phyloP scores from a whole-genome alignment of 2,113 vertebrate genomes.

The Phalacrocorax carbo region DNA sequence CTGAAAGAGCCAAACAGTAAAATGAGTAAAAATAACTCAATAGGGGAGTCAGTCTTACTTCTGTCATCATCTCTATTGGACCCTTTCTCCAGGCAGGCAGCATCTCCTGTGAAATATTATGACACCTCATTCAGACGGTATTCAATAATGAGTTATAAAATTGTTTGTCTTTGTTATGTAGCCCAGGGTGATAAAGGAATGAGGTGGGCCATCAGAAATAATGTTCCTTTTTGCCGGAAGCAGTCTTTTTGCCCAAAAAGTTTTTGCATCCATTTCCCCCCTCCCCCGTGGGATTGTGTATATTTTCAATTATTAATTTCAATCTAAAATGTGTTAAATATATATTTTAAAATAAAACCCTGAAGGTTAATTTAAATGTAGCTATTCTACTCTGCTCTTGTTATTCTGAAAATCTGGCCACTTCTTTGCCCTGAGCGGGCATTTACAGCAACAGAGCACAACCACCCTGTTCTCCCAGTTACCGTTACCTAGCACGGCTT shows the following conservation, averaged over 20 bases:
- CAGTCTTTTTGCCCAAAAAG: not conserved
- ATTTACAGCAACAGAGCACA: not conserved
- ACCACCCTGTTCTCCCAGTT: not conserved
- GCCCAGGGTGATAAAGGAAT: not conserved
- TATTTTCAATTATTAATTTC: not conserved
- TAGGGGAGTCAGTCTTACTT: not conserved
- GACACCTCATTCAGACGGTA: not conserved
- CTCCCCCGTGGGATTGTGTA: fast-evolving
- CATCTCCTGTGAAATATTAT: not conserved
- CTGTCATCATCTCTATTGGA: not conserved
- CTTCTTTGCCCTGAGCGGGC: not conserved
- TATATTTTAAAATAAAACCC: not conserved
- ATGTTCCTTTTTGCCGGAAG: not conserved
- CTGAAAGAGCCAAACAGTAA: not conserved
- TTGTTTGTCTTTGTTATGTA: not conserved
- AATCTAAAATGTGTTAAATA: not conserved
- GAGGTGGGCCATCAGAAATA: not conserved
- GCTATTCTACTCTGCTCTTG: not conserved
- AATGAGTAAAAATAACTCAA: not conserved
- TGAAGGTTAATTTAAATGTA: not conserved
- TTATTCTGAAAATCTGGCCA: not conserved
- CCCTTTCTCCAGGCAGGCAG: not conserved
- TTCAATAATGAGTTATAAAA: not conserved
- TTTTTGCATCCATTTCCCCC: not conserved
- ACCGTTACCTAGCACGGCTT: constrained; percentile 32